Conservation (phyloP, 2,888 invertebrate genomes). For the Lasioglossum vierecki region DNA sequence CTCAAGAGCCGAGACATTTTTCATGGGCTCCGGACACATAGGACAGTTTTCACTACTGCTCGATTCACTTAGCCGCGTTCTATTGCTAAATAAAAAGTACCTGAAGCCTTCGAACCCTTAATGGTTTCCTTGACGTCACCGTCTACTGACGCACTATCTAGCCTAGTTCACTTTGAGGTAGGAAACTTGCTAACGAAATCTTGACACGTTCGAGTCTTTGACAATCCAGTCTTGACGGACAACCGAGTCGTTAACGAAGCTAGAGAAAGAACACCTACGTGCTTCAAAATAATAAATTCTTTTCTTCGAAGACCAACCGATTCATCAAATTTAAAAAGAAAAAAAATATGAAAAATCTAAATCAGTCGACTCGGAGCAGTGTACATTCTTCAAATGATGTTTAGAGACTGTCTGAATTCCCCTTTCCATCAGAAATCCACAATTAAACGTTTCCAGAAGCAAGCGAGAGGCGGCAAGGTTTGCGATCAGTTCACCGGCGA, state of each 20-base stretch:
- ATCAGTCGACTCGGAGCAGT: background rate
- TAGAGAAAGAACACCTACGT: background rate
- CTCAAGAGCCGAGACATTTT: background rate
- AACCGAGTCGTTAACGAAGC: background rate
- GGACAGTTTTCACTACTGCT: background rate
- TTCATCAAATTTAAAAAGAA: background rate
- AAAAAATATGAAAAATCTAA: background rate
- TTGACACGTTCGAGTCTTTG: background rate
- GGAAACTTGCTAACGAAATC: background rate
- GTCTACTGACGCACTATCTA: background rate
- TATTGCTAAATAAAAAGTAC: background rate
- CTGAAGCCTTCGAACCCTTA: background rate
- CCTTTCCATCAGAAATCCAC: background rate
- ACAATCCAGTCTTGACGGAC: background rate
- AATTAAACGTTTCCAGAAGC: background rate
- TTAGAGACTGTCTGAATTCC: background rate
- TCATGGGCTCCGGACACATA: background rate
- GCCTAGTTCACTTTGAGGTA: background rate
- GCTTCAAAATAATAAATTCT: background rate
- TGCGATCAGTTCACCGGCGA: constrained; percentile 31
- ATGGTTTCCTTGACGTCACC: background rate
- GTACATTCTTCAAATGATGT: background rate
- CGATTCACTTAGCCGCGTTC: background rate
- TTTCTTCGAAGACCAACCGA: background rate
- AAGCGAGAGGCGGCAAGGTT: background rate